A percentile compares a stretch with the other conserved stretches of the same genome.
phyloP scores from a whole-genome alignment of 64 coral and sea anemone species.

The Montipora foliosa region DNA sequence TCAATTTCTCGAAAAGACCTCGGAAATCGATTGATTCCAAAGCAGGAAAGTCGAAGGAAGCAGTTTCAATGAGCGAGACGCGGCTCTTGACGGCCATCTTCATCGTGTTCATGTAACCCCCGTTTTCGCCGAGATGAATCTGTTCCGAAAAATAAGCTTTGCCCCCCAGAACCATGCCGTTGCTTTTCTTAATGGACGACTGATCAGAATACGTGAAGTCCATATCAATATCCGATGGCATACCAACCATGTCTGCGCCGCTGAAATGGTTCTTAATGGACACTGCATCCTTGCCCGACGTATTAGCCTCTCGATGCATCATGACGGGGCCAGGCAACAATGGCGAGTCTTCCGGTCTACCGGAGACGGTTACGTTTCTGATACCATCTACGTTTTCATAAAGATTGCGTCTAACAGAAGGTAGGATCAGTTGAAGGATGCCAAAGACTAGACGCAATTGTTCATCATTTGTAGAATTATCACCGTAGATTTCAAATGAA shows the following conservation, averaged over 20 bases:
- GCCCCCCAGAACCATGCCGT: constrained; percentile 20
- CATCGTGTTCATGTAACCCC: constrained; percentile 13
- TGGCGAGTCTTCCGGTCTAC: constrained; percentile 36
- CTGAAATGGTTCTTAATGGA: constrained; percentile 59
- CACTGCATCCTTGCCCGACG: constrained; percentile 7
- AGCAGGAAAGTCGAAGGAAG: not conserved
- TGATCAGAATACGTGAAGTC: constrained; percentile 50
- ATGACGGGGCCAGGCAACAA: constrained; percentile 39
- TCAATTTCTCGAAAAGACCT: constrained; percentile 23
- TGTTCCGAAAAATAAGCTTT: constrained; percentile 24
- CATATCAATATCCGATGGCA: constrained; percentile 29
- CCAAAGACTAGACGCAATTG: constrained; percentile 30
- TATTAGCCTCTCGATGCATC: constrained; percentile 64
- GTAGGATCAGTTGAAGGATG: constrained; percentile 42
- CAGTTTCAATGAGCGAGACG: constrained; percentile 27
- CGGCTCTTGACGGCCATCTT: constrained; percentile 30
- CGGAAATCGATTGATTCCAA: not conserved
- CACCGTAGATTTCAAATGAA: constrained; percentile 45
- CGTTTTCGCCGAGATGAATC: constrained; percentile 46
- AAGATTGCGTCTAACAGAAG: constrained; percentile 40
- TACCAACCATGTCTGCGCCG: constrained; percentile 22
- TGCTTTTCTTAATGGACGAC: constrained; percentile 25
- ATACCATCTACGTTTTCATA: constrained; percentile 60
- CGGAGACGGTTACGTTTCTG: not conserved
- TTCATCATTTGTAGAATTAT: not conserved